Conservation (phyloP, 2,113 vertebrate genomes). For the Chlorodrepanis virens region DNA sequence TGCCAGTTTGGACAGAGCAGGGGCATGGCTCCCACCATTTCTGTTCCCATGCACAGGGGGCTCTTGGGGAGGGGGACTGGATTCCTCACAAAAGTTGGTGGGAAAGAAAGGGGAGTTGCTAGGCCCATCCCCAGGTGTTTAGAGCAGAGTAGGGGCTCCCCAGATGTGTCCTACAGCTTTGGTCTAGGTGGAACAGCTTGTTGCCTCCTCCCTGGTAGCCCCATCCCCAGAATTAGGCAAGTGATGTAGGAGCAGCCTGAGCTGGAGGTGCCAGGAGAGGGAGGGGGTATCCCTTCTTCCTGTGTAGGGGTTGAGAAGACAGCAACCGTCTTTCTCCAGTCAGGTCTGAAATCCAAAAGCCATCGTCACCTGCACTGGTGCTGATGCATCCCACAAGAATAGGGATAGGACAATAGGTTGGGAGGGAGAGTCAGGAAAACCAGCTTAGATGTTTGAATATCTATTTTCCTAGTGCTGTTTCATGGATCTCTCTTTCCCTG, state of each 20-base stretch:
- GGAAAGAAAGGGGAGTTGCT: background rate
- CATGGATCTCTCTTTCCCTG: background rate
- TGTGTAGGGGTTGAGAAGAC: fast-evolving
- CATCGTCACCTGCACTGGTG: fast-evolving
- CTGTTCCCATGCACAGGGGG: background rate
- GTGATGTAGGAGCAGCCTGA: background rate
- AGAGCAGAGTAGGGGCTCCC: background rate
- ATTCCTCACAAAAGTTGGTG: background rate
- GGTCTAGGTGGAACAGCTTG: background rate
- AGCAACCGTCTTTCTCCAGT: background rate
- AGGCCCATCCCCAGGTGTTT: background rate
- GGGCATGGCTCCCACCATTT: background rate
- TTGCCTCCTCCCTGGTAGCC: background rate
- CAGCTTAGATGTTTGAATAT: background rate
- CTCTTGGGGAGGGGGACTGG: background rate
- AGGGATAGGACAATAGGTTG: fast-evolving
- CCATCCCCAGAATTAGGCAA: background rate
- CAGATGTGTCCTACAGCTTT: background rate
- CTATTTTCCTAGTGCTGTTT: background rate
- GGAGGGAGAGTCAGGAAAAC: background rate
- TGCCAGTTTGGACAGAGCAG: background rate
- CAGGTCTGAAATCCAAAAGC: background rate
- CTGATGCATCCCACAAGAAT: background rate
- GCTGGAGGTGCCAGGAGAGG: background rate
- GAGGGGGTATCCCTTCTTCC: background rate